phyloP scores from a whole-genome alignment of 37 sponge, comb jelly and placozoan genomes.

The Spongilla lacustris region DNA sequence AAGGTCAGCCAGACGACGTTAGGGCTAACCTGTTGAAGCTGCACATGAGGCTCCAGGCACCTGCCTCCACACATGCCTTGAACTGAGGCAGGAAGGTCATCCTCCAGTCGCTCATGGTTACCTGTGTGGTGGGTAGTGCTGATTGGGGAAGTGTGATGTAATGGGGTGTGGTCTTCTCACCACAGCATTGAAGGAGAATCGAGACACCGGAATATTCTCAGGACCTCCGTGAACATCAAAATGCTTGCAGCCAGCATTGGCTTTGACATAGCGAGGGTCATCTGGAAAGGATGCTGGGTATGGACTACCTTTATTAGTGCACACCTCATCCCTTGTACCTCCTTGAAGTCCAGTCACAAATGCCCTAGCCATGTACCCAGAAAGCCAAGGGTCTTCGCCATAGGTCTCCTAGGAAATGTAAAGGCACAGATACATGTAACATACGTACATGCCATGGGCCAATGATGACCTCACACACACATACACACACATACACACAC shows the following conservation, averaged over 20 bases:
- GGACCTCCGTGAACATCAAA: constrained; percentile 76
- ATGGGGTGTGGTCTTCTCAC: constrained; percentile 14
- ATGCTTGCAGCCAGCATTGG: constrained; percentile 71
- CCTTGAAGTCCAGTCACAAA: constrained; percentile 74
- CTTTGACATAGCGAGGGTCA: constrained; percentile 48
- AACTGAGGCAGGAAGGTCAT: constrained; percentile 68
- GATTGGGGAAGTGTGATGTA: neutral
- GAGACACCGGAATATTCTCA: constrained; percentile 59
- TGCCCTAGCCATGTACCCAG: constrained; percentile 37
- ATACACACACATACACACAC: too few relatives aligned
- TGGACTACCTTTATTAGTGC: neutral
- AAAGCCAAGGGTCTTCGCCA: constrained; percentile 66
- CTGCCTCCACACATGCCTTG: constrained; percentile 59
- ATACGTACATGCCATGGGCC: too few relatives aligned
- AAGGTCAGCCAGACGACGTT: neutral
- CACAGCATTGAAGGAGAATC: constrained; percentile 58
- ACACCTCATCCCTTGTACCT: constrained; percentile 2
- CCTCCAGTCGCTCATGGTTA: constrained; percentile 55
- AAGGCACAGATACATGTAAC: too few relatives aligned
- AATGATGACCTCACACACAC: too few relatives aligned
- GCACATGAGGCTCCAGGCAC: constrained; percentile 60
- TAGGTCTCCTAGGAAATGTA: constrained; percentile 56
- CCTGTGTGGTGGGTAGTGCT: constrained; percentile 22
- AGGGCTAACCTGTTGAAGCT: constrained; percentile 55
- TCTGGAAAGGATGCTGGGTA: constrained; percentile 3